Conservation (phyloP, 2,888 invertebrate species). For the Nasonovia ribisnigri region DNA sequence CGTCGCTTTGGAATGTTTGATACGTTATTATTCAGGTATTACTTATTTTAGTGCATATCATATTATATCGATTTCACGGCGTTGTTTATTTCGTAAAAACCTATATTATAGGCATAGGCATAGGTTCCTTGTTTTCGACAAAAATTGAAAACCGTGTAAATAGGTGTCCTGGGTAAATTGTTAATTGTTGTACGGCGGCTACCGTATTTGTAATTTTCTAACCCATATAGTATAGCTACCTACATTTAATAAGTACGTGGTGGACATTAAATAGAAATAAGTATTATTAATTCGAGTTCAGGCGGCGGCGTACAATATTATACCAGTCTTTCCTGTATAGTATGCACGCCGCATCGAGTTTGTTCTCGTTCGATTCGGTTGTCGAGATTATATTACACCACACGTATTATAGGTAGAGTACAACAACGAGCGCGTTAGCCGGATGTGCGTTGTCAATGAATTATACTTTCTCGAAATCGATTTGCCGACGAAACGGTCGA, state of each 20-base stretch:
- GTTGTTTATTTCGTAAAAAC: neutral
- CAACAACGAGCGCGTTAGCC: neutral
- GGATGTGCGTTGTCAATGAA: conserved; percentile 34
- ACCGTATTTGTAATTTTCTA: neutral
- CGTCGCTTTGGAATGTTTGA: neutral
- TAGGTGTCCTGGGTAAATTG: neutral
- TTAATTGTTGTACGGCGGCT: neutral
- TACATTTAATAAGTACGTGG: neutral
- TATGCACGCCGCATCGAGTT: neutral
- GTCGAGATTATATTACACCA: neutral
- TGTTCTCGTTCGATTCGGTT: conserved; percentile 20
- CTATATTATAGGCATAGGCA: neutral
- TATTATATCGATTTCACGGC: neutral
- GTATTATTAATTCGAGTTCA: neutral
- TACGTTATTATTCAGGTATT: neutral
- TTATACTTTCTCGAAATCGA: conserved; percentile 51
- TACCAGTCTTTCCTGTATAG: neutral
- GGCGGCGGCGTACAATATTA: neutral
- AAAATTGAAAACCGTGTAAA: neutral
- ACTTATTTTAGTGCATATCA: neutral
- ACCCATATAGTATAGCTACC: neutral
- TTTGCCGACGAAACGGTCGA: conserved; percentile 8
- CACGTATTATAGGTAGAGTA: neutral
- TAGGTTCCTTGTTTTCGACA: neutral
- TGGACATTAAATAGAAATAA: neutral